A percentile compares a stretch with the other conserved stretches of the same genome.
Evolutionary conservation across 2,888 invertebrate species (phyloP).

Genomic region (Parelbella ahira): DNA sequence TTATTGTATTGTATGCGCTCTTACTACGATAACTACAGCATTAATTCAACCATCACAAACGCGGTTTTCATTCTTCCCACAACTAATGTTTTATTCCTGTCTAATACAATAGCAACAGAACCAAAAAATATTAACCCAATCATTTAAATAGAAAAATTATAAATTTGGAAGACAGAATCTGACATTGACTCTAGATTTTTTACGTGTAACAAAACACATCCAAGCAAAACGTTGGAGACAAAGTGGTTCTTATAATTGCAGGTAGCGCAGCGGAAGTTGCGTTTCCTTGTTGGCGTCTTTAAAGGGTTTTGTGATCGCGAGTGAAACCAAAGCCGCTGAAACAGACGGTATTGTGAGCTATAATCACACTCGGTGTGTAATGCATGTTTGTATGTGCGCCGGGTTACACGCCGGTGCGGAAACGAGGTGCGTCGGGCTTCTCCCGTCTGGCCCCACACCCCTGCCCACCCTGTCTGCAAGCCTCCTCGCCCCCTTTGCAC

Average conservation of each 20-base stretch:
- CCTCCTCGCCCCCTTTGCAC: constrained; percentile 38
- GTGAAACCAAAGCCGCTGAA: constrained; percentile 33
- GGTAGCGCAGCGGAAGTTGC: constrained; percentile 12
- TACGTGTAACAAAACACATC: constrained; percentile 1
- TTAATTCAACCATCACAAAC: too few relatives aligned
- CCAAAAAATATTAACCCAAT: too few relatives aligned
- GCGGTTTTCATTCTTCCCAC: too few relatives aligned
- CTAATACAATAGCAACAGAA: too few relatives aligned
- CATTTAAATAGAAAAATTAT: too few relatives aligned
- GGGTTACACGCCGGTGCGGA: constrained; percentile 60
- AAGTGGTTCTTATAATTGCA: constrained; percentile 17
- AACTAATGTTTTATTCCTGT: too few relatives aligned
- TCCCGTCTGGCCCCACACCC: constrained; percentile 77
- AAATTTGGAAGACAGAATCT: too few relatives aligned
- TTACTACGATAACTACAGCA: too few relatives aligned
- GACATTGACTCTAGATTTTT: too few relatives aligned
- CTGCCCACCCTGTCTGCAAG: constrained; percentile 63
- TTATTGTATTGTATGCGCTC: too few relatives aligned
- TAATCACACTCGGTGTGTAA: constrained; percentile 46
- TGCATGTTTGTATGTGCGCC: constrained; percentile 51
- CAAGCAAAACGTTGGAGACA: constrained; percentile 3
- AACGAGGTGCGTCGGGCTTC: constrained; percentile 69
- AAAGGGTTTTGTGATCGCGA: constrained; percentile 30
- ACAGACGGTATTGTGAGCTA: constrained; percentile 50
- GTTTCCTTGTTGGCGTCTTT: constrained; percentile 28